These are phyloP conservation scores for Sakesphorus luctuosus DNA, from an alignment of 2,113 vertebrate genomes.

Conservation along the genomic window DNA sequence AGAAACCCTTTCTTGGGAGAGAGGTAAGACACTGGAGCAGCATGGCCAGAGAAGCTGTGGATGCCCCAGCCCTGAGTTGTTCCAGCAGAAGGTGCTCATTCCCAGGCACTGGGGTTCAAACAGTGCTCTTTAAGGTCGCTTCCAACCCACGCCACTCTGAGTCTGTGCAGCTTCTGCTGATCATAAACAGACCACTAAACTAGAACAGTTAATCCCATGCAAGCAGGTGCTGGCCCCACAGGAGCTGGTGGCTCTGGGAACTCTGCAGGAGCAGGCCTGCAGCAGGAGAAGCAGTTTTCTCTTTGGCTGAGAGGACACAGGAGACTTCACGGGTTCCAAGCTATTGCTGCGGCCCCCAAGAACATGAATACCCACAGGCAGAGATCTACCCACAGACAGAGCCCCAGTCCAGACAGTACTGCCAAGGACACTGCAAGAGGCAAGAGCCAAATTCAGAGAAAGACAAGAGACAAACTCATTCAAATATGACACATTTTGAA, in stretches of 20 bases:
- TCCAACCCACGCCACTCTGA: not conserved
- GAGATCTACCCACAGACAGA: not conserved
- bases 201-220: not conserved
- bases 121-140: not conserved
- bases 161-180: not conserved
- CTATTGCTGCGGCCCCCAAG: accelerated
- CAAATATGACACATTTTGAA: not conserved
- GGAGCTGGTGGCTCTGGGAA: not conserved
- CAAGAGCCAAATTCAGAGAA: not conserved
- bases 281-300: not conserved
- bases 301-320: not conserved
- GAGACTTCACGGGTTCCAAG: not conserved
- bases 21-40: not conserved
- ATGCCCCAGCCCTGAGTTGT: not conserved
- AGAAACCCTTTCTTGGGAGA: not conserved
- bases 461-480: not conserved
- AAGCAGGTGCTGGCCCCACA: not conserved
- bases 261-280: not conserved
- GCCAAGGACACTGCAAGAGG: not conserved
- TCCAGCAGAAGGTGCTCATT: not conserved
- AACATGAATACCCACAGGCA: too few relatives aligned
- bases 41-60: accelerated
- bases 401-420: not conserved
- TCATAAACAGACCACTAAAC: not conserved
- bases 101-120: not conserved